Base-by-base conservation (phyloP, 2,797 vertebrate genomes). In the Enteromius radiatus region DNA sequence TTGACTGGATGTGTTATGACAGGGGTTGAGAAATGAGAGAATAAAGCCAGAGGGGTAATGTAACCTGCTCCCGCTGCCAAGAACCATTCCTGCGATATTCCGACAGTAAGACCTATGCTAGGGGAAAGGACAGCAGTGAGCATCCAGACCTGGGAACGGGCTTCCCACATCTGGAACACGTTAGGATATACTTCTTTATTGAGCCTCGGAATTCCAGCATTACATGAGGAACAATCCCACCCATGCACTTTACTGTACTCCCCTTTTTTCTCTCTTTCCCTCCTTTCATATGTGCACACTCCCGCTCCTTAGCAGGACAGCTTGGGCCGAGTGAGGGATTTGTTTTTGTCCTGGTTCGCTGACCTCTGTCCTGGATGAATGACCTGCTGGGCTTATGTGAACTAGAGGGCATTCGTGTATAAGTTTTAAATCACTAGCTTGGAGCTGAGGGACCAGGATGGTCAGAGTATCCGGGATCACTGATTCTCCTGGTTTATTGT, bases 121-220 rank as follows among this genome's bases (percentile, higher is more conserved):
- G 75, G 80, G 87, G 81, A 81, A 84, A 86, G 89, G 86, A 89
- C 87, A 88, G 88, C 85, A 80, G 68, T 75, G 88, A 61, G 84
- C 87, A 82, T 83, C 78, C 54, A 83, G 79, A 74, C 78, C 80
- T 36, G 52, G 36, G 49, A 84, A 76, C 5, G 61, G 75, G 79
- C 47, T 63, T 73, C 36, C 49, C 54, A 83, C 92, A 93, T 92
- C 92, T 92, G 92, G 91, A 92, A 90, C 9, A 26, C 80, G 88
- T 92, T 88, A 89, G 68, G 54, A 70, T 67, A 71, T 84, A 88
- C 89, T 89, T 88, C 88, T 88, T 90, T 89, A 90, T 83, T 88
- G 86, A 81, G 84, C 80, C 31, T 86, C 74, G 45, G 84, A 86
- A 83, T 70, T 59, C 87, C 87, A 87, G 83, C 86, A 83, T 71